These are phyloP conservation scores for Drosophila cognata DNA, from an alignment of 2,888 invertebrate species.

Conservation along the genomic window DNA sequence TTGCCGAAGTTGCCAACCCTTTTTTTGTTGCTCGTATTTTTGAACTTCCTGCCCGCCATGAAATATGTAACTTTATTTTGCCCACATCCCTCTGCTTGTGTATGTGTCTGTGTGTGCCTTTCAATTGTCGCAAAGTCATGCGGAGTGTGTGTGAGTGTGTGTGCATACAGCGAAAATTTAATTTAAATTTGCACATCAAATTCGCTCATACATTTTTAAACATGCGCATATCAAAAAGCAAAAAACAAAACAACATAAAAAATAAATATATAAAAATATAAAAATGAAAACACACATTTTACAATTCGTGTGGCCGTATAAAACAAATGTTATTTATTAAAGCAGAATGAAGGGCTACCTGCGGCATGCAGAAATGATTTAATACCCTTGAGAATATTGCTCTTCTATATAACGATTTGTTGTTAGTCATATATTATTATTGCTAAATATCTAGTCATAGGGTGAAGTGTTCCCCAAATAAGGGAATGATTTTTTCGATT, in stretches of 20 bases:
- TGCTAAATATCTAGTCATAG: not conserved
- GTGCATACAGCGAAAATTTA: slow-evolving; percentile 63
- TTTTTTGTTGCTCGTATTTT: slow-evolving; percentile 53
- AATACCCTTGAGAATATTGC: slow-evolving; percentile 5
- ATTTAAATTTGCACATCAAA: slow-evolving; percentile 77
- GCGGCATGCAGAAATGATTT: not conserved
- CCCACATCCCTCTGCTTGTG: slow-evolving; percentile 33
- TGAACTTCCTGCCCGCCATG: slow-evolving; percentile 69
- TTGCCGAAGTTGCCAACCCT: slow-evolving; percentile 59
- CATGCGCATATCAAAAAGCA: slow-evolving; percentile 30
- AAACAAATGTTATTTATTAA: slow-evolving; percentile 52
- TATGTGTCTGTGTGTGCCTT: slow-evolving; percentile 31
- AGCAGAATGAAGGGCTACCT: not conserved
- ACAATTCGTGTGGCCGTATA: slow-evolving; percentile 22
- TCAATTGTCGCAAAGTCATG: slow-evolving; percentile 64
- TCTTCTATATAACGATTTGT: not conserved
- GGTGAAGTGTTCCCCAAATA: not conserved
- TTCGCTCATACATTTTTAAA: slow-evolving; percentile 71
- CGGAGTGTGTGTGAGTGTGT: slow-evolving; percentile 14
- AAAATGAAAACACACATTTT: slow-evolving; percentile 29
- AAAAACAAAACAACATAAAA: not conserved
- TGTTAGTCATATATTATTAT: not conserved
- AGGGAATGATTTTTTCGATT: not conserved
- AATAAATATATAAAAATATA: slow-evolving; percentile 2
- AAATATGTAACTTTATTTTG: slow-evolving; percentile 65